These are phyloP conservation scores for Megatriorchis doriae DNA, from an alignment of 2,113 vertebrate genomes.

Conservation along the genomic window DNA sequence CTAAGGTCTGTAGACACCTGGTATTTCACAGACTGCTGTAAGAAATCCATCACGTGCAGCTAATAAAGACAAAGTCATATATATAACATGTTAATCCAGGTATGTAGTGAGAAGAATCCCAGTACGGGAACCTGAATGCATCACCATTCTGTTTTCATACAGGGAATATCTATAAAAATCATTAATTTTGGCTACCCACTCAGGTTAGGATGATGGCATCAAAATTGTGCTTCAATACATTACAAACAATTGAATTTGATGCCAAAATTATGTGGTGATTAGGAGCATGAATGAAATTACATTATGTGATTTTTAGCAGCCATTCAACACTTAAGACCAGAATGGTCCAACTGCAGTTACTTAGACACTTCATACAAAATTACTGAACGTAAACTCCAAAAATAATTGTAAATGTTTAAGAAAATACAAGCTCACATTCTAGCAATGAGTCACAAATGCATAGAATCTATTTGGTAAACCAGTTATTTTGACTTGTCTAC, in stretches of 20 bases:
- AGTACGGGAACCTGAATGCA: not conserved
- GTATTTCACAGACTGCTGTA: not conserved
- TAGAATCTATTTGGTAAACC: not conserved
- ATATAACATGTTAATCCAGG: not conserved
- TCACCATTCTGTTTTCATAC: not conserved
- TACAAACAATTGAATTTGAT: not conserved
- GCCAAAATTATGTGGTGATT: not conserved
- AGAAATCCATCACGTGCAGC: not conserved
- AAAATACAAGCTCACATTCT: not conserved
- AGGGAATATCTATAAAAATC: not conserved
- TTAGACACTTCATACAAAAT: not conserved
- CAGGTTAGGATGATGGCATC: not conserved
- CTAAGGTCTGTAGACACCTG: not conserved
- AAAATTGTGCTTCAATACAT: not conserved
- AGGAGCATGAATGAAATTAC: not conserved
- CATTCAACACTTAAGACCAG: not conserved
- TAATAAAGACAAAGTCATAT: not conserved
- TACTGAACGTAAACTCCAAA: rapidly evolving
- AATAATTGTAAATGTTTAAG: not conserved
- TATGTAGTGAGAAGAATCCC: not conserved
- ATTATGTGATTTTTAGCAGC: not conserved
- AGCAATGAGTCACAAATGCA: not conserved
- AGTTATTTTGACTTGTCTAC: not conserved
- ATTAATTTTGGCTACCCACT: not conserved
- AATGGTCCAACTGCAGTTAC: not conserved